phyloP scores from a whole-genome alignment of 2,888 invertebrate species.

The Aleiodes leptofemur region DNA sequence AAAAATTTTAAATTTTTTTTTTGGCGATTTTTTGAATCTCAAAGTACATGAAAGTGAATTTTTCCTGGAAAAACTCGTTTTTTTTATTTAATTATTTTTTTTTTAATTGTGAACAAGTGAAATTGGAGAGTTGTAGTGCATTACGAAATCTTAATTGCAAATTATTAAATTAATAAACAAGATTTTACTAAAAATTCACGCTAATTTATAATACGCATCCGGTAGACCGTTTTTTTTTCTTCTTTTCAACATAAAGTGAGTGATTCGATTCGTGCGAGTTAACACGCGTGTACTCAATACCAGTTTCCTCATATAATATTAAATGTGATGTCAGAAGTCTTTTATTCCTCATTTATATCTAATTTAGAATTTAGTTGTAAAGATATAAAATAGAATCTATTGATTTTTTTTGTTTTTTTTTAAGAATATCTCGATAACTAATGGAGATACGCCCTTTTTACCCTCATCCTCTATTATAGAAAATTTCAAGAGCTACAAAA shows the following conservation, averaged over 20 bases:
- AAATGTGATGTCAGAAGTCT: conserved; percentile 5
- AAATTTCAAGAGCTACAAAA: too few relatives aligned
- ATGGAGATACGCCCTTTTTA: too few relatives aligned
- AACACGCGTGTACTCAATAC: conserved; percentile 44
- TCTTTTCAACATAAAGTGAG: conserved; percentile 46
- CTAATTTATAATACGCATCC: conserved; percentile 42
- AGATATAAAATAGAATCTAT: too few relatives aligned
- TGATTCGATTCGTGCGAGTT: conserved; percentile 49
- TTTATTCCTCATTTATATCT: background rate
- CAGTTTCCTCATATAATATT: conserved; percentile 29
- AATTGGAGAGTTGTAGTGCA: background rate
- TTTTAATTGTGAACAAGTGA: background rate
- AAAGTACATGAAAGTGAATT: too few relatives aligned
- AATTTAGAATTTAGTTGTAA: too few relatives aligned
- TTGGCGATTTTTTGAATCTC: too few relatives aligned
- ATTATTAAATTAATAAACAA: conserved; percentile 14
- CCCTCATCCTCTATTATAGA: too few relatives aligned
- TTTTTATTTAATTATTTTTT: too few relatives aligned
- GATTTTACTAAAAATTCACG: conserved; percentile 6
- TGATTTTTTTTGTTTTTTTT: background rate
- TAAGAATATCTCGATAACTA: background rate
- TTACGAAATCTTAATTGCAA: conserved; percentile 10
- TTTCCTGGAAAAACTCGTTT: too few relatives aligned
- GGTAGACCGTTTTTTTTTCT: conserved; percentile 44
- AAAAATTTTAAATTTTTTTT: too few relatives aligned